A percentile compares a stretch with the other conserved stretches of the same genome.
These are phyloP conservation scores for Psammodynastes pulverulentus DNA, from an alignment of 2,113 vertebrate species.

Conservation along the genomic window DNA sequence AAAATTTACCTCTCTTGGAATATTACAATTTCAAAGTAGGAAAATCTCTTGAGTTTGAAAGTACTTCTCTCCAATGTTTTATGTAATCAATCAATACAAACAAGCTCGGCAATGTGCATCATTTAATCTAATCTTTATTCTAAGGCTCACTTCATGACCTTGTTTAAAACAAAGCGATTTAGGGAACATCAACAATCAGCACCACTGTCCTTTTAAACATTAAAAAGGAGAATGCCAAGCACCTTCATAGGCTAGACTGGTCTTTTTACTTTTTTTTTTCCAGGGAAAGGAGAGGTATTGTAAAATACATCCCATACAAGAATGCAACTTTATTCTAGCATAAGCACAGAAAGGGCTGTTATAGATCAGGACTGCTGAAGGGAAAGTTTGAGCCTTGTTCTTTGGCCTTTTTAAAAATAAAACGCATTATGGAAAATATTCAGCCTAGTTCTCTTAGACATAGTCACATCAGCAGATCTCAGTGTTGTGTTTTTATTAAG, in stretches of 20 bases:
- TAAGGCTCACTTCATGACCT: background rate
- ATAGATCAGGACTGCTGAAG: background rate
- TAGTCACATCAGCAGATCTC: background rate
- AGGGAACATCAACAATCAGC: background rate
- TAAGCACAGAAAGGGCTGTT: background rate
- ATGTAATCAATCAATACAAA: constrained; percentile 16
- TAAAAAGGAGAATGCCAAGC: background rate
- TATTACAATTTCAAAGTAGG: constrained; percentile 8
- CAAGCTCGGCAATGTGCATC: background rate
- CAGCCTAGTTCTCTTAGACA: background rate
- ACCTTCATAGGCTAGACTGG: background rate
- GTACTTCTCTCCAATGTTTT: constrained; percentile 17
- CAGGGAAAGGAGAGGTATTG: background rate
- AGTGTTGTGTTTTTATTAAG: background rate
- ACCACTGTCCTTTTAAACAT: background rate
- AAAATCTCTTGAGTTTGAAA: background rate
- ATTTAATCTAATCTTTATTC: background rate
- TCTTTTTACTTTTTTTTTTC: background rate
- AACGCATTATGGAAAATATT: background rate
- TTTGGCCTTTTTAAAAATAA: background rate
- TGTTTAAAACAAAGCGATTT: constrained; percentile 5
- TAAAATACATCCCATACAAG: background rate
- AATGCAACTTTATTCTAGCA: background rate
- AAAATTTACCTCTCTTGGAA: background rate
- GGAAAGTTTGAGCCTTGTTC: background rate